Conservation (phyloP, 2,113 vertebrate species). For the Acanthisitta chloris region DNA sequence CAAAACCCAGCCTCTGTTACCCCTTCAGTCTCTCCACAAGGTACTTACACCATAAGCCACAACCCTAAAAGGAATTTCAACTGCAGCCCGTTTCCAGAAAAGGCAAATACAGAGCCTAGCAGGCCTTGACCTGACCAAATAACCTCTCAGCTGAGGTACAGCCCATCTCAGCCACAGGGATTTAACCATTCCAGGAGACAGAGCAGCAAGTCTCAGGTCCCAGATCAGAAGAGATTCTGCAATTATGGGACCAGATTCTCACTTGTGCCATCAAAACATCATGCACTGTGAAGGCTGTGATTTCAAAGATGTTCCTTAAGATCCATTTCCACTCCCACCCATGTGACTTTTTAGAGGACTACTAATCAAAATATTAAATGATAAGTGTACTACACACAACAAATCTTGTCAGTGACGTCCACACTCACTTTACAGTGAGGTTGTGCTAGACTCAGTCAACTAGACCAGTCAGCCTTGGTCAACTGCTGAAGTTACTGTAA, state of each 20-base stretch:
- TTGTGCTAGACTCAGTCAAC: not conserved
- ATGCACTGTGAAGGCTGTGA: not conserved
- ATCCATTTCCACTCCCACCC: not conserved
- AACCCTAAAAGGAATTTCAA: not conserved
- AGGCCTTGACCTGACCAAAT: not conserved
- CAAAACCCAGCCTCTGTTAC: not conserved
- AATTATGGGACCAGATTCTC: not conserved
- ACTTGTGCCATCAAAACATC: not conserved
- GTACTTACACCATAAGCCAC: not conserved
- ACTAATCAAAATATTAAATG: not conserved
- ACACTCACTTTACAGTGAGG: not conserved
- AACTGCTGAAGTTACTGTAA: not conserved
- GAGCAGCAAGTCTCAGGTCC: not conserved
- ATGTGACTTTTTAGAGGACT: not conserved
- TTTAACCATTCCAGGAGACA: not conserved
- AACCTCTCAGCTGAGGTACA: not conserved
- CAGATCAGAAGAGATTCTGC: not conserved
- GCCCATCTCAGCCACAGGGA: not conserved
- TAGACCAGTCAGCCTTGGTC: not conserved
- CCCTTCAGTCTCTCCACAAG: not conserved
- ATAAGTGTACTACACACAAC: not conserved
- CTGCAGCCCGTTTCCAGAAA: not conserved
- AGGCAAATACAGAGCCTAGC: not conserved
- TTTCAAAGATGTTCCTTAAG: not conserved
- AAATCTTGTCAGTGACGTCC: not conserved